phyloP scores from a whole-genome alignment of 2,797 vertebrate species.

The Lepilemur septentrionalis region DNA sequence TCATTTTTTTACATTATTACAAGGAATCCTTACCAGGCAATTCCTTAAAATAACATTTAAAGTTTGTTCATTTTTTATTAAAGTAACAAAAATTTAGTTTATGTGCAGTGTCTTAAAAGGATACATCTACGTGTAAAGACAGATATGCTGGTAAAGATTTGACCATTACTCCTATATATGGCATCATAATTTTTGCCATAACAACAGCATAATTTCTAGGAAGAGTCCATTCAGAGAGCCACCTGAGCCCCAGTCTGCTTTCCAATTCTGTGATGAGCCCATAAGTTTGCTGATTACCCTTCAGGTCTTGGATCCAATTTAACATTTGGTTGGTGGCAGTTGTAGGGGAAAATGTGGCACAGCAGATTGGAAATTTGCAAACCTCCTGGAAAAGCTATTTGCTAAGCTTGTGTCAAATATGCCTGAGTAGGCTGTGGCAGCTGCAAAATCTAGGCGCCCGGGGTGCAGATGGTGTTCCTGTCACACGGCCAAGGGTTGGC shows the following conservation, averaged over 20 bases:
- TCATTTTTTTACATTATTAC: background rate
- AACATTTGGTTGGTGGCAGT: constrained; percentile 46
- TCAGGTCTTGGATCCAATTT: constrained; percentile 49
- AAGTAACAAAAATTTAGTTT: constrained; percentile 35
- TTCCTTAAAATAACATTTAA: constrained; percentile 42
- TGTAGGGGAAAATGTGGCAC: constrained; percentile 9
- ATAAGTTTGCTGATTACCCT: background rate
- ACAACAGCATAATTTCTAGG: background rate
- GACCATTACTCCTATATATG: background rate
- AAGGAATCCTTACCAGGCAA: background rate
- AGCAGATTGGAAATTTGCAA: constrained; percentile 69
- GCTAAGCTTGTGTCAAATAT: constrained; percentile 64
- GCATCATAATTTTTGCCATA: background rate
- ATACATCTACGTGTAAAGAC: background rate
- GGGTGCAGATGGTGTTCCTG: constrained; percentile 62
- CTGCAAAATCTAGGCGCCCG: background rate
- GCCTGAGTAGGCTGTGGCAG: constrained; percentile 56
- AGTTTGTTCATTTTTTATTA: background rate
- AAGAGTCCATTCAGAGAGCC: background rate
- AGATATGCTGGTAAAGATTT: background rate
- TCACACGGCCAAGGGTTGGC: constrained; percentile 29
- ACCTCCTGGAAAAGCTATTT: constrained; percentile 69
- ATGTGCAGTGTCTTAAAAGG: background rate
- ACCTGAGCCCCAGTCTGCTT: constrained; percentile 34
- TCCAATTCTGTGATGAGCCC: constrained; percentile 8